Conservation (phyloP, 2,797 vertebrate species). For the Chelidonichthys spinosus region DNA sequence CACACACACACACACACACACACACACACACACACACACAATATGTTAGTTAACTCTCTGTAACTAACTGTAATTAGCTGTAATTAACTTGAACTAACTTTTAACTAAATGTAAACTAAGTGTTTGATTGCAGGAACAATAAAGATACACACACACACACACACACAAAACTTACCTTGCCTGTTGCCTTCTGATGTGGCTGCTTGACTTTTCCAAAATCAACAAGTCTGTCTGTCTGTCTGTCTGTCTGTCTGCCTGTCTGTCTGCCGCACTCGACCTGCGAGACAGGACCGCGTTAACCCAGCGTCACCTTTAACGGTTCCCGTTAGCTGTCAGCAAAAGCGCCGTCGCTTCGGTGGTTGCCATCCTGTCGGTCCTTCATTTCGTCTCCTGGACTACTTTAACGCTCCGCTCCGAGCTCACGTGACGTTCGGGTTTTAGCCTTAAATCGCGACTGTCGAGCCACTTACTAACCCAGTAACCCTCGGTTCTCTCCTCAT, state of each 20-base stretch:
- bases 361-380: constrained; percentile 16
- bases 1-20: too few relatives aligned
- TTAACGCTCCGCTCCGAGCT: not conserved
- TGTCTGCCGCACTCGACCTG: not conserved
- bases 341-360: not conserved
- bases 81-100: too few relatives aligned
- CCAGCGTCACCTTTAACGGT: not conserved
- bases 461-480: not conserved
- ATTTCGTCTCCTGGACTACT: not conserved
- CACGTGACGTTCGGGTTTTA: not conserved
- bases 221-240: not conserved
- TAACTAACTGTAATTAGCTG: too few relatives aligned
- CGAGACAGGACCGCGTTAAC: not conserved
- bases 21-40: too few relatives aligned
- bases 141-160: not conserved
- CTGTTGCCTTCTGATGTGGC: not conserved
- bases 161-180: not conserved
- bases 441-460: not conserved
- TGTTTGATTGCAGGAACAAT: not conserved
- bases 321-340: not conserved
- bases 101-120: too few relatives aligned
- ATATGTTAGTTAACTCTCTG: too few relatives aligned
- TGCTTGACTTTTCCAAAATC: not conserved
- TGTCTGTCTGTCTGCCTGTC: not conserved
- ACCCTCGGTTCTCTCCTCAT: not conserved